These are phyloP conservation scores for Atlantisia rogersi DNA, from an alignment of 2,113 vertebrate genomes.

Conservation along the genomic window DNA sequence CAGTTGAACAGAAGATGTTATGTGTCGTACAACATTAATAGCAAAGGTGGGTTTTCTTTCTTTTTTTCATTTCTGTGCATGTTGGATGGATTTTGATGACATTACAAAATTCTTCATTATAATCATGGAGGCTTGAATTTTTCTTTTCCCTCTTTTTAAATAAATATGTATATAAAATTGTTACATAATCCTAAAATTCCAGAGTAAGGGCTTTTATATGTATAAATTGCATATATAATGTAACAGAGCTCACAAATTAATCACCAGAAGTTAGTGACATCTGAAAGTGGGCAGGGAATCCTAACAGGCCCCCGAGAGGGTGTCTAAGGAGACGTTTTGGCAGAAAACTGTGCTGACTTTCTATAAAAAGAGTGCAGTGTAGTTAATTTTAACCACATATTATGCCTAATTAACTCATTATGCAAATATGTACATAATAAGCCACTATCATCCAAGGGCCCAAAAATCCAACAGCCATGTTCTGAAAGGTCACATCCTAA, in stretches of 20 bases:
- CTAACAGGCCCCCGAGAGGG: neutral
- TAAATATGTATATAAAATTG: neutral
- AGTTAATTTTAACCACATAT: conserved; percentile 54
- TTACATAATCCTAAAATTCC: neutral
- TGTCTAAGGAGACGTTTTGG: conserved; percentile 17
- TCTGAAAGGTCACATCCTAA: conserved; percentile 33
- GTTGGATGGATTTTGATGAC: neutral
- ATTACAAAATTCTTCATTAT: neutral
- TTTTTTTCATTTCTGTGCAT: neutral
- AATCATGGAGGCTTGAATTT: neutral
- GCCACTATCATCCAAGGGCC: neutral
- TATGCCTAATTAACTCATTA: conserved; percentile 65
- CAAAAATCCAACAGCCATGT: conserved; percentile 1
- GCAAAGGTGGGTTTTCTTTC: neutral
- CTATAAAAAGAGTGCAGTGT: conserved; percentile 31
- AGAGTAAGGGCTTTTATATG: fast-evolving
- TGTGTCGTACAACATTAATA: neutral
- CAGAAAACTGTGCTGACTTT: conserved; percentile 37
- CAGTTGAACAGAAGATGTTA: neutral
- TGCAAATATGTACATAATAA: conserved; percentile 59
- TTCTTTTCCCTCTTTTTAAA: neutral
- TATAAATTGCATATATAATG: neutral
- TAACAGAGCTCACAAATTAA: conserved; percentile 16
- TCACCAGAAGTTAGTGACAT: conserved; percentile 2
- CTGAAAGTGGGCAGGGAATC: conserved; percentile 26